These are phyloP conservation scores for Actinernus sp. DNA, from an alignment of 92 coral and sea anemone genomes.

Conservation along the genomic window DNA sequence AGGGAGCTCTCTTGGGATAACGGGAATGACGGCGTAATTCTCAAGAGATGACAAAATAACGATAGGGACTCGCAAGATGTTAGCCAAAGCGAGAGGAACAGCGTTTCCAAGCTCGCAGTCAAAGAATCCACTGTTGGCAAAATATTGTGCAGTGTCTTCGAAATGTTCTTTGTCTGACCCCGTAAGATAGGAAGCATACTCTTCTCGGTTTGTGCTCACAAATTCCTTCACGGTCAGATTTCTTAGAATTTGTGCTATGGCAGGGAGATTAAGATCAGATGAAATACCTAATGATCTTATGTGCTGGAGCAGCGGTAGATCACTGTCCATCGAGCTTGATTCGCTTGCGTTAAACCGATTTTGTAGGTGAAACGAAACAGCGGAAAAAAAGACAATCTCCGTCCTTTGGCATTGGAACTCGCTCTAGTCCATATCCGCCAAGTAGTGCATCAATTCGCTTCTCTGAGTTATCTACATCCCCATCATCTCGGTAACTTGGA, in stretches of 20 bases:
- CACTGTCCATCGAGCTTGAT: no score
- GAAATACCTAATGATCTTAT: background rate
- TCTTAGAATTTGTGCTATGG: conserved; percentile 3
- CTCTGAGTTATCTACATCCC: conserved; percentile 5
- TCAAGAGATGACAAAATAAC: conserved; percentile 28
- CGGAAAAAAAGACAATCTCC: conserved; percentile 29
- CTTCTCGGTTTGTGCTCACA: conserved; percentile 16
- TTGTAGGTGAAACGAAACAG: conserved; percentile 14
- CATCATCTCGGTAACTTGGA: background rate
- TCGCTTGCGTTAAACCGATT: conserved; percentile 9
- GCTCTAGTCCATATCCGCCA: conserved; percentile 31
- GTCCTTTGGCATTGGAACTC: conserved; percentile 26
- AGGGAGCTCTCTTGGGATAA: conserved; percentile 13
- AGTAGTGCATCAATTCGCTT: conserved; percentile 25
- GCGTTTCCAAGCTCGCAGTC: conserved; percentile 51
- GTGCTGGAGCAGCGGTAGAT: background rate
- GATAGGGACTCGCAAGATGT: conserved; percentile 33
- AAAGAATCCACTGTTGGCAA: conserved; percentile 27
- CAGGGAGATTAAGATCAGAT: background rate
- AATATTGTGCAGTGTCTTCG: conserved; percentile 21
- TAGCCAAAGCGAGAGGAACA: conserved; percentile 29
- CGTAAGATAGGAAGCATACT: conserved; percentile 5
- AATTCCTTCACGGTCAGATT: conserved; percentile 40
- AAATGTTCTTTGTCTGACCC: conserved; percentile 13
- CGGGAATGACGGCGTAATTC: conserved; percentile 55